Evolutionary conservation across 2,113 vertebrate genomes (phyloP).

Genomic region (Pachycephala philippinensis): DNA sequence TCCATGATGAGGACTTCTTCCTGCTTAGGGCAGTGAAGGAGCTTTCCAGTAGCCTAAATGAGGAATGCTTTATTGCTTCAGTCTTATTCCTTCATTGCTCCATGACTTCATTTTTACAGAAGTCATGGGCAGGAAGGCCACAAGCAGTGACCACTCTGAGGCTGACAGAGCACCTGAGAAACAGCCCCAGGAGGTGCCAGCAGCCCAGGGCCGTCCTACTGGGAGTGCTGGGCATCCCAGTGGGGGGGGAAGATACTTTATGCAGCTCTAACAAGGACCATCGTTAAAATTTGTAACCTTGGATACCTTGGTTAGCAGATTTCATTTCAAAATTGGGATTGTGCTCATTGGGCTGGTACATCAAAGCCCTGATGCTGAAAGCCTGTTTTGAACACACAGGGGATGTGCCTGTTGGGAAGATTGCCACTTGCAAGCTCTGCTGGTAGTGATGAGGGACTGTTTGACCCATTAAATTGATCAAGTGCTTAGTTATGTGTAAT

Average conservation of each 20-base stretch:
- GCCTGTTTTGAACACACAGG: not conserved
- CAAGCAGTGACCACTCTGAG: too few species aligned
- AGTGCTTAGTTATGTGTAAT: not conserved
- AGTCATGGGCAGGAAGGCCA: not conserved
- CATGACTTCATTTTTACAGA: not conserved
- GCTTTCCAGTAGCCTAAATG: not conserved
- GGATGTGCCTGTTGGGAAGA: not conserved
- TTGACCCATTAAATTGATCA: not conserved
- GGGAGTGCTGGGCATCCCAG: not conserved
- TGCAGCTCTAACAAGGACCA: not conserved
- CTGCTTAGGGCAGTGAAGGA: not conserved
- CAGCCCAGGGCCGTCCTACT: not conserved
- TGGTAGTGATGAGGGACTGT: not conserved
- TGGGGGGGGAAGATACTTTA: not conserved
- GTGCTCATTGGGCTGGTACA: not conserved
- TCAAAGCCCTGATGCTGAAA: not conserved
- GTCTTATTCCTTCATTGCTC: not conserved
- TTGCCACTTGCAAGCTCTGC: not conserved
- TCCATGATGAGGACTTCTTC: not conserved
- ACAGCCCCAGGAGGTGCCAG: not conserved
- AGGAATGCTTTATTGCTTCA: not conserved
- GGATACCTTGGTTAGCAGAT: fast-evolving
- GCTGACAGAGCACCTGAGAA: not conserved
- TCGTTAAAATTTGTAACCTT: not conserved
- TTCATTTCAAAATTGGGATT: not conserved